Evolutionary conservation across 2,797 vertebrate species (phyloP).

Genomic region (Sparus aurata): DNA sequence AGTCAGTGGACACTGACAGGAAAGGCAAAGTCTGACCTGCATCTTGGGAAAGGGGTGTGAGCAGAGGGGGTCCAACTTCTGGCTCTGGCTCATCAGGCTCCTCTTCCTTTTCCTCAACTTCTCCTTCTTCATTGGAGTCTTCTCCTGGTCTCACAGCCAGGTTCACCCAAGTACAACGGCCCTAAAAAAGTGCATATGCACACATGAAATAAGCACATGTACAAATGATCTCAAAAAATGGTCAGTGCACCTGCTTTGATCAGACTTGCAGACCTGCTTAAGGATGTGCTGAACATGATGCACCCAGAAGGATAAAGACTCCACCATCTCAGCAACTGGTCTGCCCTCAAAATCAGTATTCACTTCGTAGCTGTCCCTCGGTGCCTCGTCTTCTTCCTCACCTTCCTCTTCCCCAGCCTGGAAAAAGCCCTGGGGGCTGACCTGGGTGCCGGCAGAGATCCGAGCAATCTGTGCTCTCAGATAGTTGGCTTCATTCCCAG

Average conservation of each 20-base stretch:
- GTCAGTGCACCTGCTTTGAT: neutral
- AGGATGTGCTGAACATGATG: conserved; percentile 93
- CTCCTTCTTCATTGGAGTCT: conserved; percentile 86
- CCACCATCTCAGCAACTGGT: conserved; percentile 86
- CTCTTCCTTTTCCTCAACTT: conserved; percentile 89
- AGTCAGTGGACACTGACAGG: neutral
- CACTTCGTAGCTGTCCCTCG: conserved; percentile 85
- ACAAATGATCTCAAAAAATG: neutral
- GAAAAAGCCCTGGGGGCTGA: conserved; percentile 93
- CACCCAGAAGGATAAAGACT: conserved; percentile 90
- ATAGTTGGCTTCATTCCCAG: conserved; percentile 93
- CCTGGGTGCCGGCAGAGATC: conserved; percentile 93
- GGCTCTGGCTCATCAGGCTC: conserved; percentile 87
- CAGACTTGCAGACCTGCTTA: conserved; percentile 86
- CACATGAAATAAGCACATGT: neutral
- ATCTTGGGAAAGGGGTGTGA: conserved; percentile 93
- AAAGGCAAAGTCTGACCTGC: conserved; percentile 84
- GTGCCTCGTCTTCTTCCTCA: conserved; percentile 88
- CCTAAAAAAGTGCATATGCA: conserved; percentile 78
- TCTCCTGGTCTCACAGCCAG: conserved; percentile 83
- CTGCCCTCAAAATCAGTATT: conserved; percentile 93
- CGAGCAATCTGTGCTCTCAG: conserved; percentile 94
- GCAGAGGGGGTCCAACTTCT: conserved; percentile 92
- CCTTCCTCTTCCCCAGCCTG: conserved; percentile 90
- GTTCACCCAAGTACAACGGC: conserved; percentile 93